phyloP scores from a whole-genome alignment of 2,888 invertebrate genomes.

The Venustoraphidia nigricollis region DNA sequence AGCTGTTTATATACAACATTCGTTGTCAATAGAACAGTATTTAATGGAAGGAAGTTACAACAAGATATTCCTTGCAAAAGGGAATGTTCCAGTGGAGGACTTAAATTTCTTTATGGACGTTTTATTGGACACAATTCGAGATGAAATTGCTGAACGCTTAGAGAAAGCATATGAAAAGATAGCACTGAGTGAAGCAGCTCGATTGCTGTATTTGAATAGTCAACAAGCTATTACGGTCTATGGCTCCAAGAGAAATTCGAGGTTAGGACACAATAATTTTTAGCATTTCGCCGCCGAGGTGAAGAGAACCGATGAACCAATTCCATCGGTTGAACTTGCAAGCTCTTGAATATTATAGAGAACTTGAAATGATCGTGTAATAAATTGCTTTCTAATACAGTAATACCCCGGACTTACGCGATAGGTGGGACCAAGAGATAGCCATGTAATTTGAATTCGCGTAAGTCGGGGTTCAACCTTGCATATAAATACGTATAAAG shows the following conservation, averaged over 20 bases:
- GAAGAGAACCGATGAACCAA: conserved; percentile 55
- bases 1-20: conserved; percentile 88
- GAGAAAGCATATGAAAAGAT: conserved; percentile 92
- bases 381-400: conserved; percentile 9
- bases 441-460: too few species aligned
- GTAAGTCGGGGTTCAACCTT: too few species aligned
- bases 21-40: conserved; percentile 91
- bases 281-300: conserved; percentile 69
- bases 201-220: conserved; percentile 72
- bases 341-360: conserved; percentile 90
- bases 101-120: conserved; percentile 97
- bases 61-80: conserved; percentile 87
- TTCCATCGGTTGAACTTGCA: conserved; percentile 88
- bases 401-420: too few species aligned
- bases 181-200: conserved; percentile 69
- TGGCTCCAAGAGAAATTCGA: conserved; percentile 77
- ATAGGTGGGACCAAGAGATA: too few species aligned
- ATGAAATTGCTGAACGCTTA: conserved; percentile 92
- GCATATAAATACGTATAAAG: too few species aligned
- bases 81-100: conserved; percentile 88
- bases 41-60: conserved; percentile 99
- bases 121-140: conserved; percentile 83
- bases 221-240: conserved; percentile 66
- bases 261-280: conserved; percentile 56
- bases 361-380: conserved; percentile 98